Conservation (phyloP, 2,888 invertebrate species). For the Therioaphis trifolii region DNA sequence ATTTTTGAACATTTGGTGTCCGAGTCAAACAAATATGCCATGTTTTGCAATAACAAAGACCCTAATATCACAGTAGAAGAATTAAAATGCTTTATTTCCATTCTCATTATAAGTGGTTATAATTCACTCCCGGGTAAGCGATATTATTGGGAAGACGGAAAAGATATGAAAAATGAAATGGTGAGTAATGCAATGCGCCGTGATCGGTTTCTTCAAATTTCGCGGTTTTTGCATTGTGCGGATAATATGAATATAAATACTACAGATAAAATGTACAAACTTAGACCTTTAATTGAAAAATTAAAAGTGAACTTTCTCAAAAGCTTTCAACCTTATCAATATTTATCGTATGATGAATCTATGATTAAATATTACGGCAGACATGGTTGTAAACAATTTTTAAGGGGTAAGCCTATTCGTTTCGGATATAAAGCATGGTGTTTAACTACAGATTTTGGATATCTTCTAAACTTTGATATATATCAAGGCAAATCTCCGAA, state of each 20-base stretch:
- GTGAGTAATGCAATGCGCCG: too few species aligned
- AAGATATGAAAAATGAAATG: too few species aligned
- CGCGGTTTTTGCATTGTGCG: too few species aligned
- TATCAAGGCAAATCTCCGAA: slow-evolving; percentile 65
- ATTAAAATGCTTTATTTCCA: too few species aligned
- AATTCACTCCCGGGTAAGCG: too few species aligned
- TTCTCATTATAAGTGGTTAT: too few species aligned
- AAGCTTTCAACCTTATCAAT: neutral
- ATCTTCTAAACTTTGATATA: slow-evolving; percentile 67
- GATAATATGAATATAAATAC: slow-evolving; percentile 62
- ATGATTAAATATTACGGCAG: slow-evolving; percentile 52
- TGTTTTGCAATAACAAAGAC: too few species aligned
- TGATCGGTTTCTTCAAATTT: too few species aligned
- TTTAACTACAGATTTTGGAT: slow-evolving; percentile 66
- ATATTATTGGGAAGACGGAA: too few species aligned
- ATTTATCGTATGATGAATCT: slow-evolving; percentile 45
- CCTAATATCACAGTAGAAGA: too few species aligned
- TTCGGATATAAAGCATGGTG: slow-evolving; percentile 68
- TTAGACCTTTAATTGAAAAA: slow-evolving; percentile 65
- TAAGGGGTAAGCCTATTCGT: slow-evolving; percentile 68
- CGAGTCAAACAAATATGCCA: too few species aligned
- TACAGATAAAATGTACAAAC: slow-evolving; percentile 66
- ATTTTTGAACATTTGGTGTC: too few species aligned
- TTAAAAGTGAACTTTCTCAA: slow-evolving; percentile 19
- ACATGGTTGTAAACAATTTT: slow-evolving; percentile 65